These are phyloP conservation scores for Pteruthius melanotis DNA, from an alignment of 2,113 vertebrate genomes.

Conservation along the genomic window DNA sequence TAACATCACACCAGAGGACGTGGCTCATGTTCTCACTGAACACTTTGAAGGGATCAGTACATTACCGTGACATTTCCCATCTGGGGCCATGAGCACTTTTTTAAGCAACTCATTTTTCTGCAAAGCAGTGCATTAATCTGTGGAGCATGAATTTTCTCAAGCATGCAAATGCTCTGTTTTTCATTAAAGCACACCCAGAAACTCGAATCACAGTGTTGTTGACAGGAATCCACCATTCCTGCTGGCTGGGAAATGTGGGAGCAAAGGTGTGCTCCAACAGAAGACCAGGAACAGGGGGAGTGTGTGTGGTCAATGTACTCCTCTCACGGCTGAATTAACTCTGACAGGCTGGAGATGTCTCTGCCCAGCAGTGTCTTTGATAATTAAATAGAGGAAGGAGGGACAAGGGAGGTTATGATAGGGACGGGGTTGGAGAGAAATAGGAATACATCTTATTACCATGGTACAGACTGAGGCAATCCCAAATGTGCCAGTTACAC, in stretches of 20 bases:
- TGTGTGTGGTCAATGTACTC: background rate
- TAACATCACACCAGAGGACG: background rate
- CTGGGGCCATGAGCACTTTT: background rate
- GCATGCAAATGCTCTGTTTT: background rate
- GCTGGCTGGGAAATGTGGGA: background rate
- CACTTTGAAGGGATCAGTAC: background rate
- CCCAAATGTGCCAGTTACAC: background rate
- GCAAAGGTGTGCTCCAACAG: background rate
- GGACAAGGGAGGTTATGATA: background rate
- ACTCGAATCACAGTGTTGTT: accelerated
- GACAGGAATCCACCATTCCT: background rate
- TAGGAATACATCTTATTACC: background rate
- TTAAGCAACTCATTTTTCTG: background rate
- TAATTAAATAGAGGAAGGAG: conserved; percentile 5
- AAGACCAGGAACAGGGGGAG: accelerated
- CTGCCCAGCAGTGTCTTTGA: background rate
- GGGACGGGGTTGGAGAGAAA: background rate
- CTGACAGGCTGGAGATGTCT: background rate
- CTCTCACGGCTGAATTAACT: background rate
- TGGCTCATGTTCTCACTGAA: background rate
- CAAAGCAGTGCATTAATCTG: background rate
- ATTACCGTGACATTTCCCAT: background rate
- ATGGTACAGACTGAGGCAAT: background rate
- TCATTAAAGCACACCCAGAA: background rate
- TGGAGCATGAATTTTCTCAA: background rate